A percentile compares a stretch with the other conserved stretches of the same genome.
These are phyloP conservation scores for Mastigias papua DNA, from an alignment of 30 jellyfish, hydroid and myxozoan species.

Conservation along the genomic window DNA sequence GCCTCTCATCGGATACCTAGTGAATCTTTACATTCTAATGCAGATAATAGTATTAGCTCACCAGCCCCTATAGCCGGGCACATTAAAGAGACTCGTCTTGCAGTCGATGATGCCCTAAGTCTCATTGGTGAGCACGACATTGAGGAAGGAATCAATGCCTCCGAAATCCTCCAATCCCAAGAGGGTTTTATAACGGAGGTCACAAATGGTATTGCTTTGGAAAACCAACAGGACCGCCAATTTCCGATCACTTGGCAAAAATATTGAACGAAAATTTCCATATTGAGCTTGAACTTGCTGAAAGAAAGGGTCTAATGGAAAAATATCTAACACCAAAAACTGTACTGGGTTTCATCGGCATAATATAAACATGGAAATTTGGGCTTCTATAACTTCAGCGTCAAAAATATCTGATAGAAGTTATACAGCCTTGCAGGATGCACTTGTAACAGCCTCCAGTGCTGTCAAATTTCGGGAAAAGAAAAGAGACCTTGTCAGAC, in stretches of 20 bases:
- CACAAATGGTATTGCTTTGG: background rate
- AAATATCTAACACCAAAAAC: slow-evolving; percentile 14
- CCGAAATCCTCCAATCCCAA: background rate
- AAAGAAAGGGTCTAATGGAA: background rate
- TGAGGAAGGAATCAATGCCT: background rate
- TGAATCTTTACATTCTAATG: too few relatives aligned
- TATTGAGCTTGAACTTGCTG: background rate
- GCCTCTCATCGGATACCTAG: too few relatives aligned
- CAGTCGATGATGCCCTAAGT: background rate
- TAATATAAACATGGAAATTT: background rate
- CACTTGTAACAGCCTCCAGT: slow-evolving; percentile 19
- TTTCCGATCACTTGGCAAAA: slow-evolving; percentile 4
- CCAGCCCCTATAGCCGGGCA: slow-evolving; percentile 33
- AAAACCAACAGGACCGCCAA: background rate
- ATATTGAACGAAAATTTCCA: slow-evolving; percentile 10
- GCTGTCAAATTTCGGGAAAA: slow-evolving; percentile 5
- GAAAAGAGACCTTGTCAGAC: slow-evolving; percentile 1
- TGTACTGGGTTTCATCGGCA: slow-evolving; percentile 17
- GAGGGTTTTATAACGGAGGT: background rate
- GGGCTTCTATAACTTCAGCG: background rate
- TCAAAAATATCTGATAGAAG: background rate
- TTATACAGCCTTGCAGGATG: slow-evolving; percentile 8
- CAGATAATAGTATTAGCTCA: too few relatives aligned
- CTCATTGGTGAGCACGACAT: slow-evolving; percentile 8
- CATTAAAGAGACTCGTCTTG: background rate